phyloP scores from a whole-genome alignment of 2,888 invertebrate species.

The Rhagophthalmus giganteus region DNA sequence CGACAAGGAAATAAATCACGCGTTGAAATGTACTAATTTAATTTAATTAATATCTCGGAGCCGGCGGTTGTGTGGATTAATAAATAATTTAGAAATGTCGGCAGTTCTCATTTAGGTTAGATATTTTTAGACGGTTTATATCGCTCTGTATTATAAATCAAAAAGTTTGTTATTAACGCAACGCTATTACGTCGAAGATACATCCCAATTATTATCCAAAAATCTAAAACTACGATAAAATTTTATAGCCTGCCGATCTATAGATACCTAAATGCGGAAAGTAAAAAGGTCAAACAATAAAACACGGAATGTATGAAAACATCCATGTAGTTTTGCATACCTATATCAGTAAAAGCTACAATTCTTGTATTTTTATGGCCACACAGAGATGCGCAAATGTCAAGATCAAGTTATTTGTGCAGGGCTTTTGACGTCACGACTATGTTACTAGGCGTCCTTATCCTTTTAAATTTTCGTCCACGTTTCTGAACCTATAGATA shows the following conservation, averaged over 20 bases:
- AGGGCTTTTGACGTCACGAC: slow-evolving; percentile 38
- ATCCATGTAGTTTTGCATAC: slow-evolving; percentile 44
- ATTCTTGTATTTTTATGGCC: slow-evolving; percentile 43
- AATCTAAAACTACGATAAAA: no score
- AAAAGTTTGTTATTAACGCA: background rate
- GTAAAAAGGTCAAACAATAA: slow-evolving; percentile 11
- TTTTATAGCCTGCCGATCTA: background rate
- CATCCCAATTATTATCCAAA: slow-evolving; percentile 1
- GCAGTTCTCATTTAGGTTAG: slow-evolving; percentile 6
- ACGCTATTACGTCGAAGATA: background rate
- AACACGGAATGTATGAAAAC: slow-evolving; percentile 30
- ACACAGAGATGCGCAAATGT: slow-evolving; percentile 42
- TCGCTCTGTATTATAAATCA: slow-evolving; percentile 5
- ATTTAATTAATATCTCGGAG: slow-evolving; percentile 43
- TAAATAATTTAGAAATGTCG: slow-evolving; percentile 32
- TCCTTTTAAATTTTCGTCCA: slow-evolving; percentile 19
- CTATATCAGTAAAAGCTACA: slow-evolving; percentile 43
- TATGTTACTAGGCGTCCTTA: slow-evolving; percentile 11
- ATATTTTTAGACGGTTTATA: slow-evolving; percentile 18
- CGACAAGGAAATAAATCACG: slow-evolving; percentile 42
- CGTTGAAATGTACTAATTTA: slow-evolving; percentile 43
- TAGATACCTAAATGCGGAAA: background rate
- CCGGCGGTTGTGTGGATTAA: slow-evolving; percentile 36
- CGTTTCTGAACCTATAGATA: background rate
- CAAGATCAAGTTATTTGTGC: slow-evolving; percentile 44